These are phyloP conservation scores for Diplolepis rosae DNA, from an alignment of 2,888 invertebrate genomes.

Conservation along the genomic window DNA sequence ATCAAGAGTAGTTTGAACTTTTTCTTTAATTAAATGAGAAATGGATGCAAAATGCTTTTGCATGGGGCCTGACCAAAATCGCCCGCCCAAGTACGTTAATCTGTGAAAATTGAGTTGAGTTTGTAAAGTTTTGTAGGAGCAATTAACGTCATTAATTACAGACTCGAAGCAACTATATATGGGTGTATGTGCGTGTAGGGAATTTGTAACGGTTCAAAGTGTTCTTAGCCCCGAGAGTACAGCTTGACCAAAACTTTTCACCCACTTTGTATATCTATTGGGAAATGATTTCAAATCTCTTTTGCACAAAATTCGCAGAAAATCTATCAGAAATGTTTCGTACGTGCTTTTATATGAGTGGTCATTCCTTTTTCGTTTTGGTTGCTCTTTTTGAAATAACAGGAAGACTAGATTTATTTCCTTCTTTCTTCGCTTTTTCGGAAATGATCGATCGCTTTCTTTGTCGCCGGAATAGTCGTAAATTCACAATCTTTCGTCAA, in stretches of 20 bases:
- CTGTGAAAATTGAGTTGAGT: too few relatives aligned
- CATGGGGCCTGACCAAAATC: too few relatives aligned
- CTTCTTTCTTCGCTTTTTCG: not conserved
- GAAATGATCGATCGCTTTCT: not conserved
- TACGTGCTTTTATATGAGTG: not conserved
- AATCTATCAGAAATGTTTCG: not conserved
- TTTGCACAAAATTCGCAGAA: not conserved
- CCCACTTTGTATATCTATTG: not conserved
- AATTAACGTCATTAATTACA: too few relatives aligned
- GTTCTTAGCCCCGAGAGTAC: not conserved
- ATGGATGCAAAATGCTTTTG: too few relatives aligned
- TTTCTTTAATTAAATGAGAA: too few relatives aligned
- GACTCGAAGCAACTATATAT: too few relatives aligned
- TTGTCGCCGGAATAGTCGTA: not conserved
- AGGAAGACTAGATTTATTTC: not conserved
- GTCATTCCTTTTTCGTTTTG: not conserved
- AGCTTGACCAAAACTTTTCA: not conserved
- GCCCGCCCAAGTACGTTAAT: too few relatives aligned
- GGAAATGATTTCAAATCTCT: conserved; percentile 5
- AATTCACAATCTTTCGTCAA: not conserved
- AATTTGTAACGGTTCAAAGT: not conserved
- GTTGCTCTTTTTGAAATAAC: conserved; percentile 16
- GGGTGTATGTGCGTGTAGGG: not conserved
- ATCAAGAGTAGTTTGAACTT: too few relatives aligned
- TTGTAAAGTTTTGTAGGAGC: too few relatives aligned